Conservation (phyloP, 2,888 invertebrate genomes). For the Flabesymbios commensalis region DNA sequence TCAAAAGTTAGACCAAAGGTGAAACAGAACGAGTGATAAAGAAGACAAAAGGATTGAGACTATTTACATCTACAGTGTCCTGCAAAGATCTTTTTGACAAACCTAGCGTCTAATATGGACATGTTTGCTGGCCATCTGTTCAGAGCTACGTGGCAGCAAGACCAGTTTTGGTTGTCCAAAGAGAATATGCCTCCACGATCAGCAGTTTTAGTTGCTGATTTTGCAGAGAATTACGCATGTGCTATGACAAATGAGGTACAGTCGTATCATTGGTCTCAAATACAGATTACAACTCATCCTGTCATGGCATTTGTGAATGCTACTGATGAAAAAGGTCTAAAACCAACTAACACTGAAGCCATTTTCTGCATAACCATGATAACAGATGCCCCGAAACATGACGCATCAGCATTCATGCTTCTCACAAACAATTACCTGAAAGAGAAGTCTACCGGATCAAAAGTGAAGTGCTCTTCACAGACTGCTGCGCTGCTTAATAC, state of each 20-base stretch:
- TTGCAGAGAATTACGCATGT: not conserved
- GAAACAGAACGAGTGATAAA: not conserved
- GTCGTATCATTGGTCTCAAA: not conserved
- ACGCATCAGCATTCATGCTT: not conserved
- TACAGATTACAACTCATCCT: not conserved
- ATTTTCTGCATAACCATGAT: not conserved
- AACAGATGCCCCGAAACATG: constrained; percentile 3
- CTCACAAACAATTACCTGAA: not conserved
- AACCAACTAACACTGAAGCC: not conserved
- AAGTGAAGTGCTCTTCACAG: not conserved
- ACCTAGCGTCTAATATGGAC: too few relatives aligned
- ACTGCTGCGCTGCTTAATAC: constrained; percentile 1
- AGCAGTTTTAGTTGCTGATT: not conserved
- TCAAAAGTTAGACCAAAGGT: too few relatives aligned
- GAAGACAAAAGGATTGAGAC: not conserved
- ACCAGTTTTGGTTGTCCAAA: not conserved
- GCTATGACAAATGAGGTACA: not conserved
- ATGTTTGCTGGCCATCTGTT: not conserved
- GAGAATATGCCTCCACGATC: not conserved
- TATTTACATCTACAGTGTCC: not conserved
- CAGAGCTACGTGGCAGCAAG: not conserved
- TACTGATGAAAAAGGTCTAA: not conserved
- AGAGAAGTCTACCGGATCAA: not conserved
- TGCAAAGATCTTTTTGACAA: not conserved
- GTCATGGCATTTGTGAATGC: not conserved